phyloP scores from a whole-genome alignment of 2,888 invertebrate genomes.

The Halocaridina rubra region DNA sequence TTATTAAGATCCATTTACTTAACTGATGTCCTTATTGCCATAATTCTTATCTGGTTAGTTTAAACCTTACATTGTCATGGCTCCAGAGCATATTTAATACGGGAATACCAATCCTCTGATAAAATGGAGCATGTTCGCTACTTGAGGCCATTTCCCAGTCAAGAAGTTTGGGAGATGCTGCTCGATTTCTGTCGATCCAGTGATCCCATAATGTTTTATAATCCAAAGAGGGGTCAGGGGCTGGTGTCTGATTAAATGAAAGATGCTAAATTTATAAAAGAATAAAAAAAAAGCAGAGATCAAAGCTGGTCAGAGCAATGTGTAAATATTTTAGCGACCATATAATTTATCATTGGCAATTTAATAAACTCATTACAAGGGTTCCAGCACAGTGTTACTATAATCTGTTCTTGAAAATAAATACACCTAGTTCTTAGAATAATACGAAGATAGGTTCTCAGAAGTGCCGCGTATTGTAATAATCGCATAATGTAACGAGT shows the following conservation, averaged over 20 bases:
- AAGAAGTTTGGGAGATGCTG: conserved; percentile 32
- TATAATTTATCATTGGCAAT: too few relatives aligned
- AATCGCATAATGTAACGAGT: too few relatives aligned
- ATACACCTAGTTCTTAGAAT: too few relatives aligned
- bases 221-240: conserved; percentile 54
- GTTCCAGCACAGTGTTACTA: too few relatives aligned
- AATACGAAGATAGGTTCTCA: too few relatives aligned
- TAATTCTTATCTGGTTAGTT: too few relatives aligned
- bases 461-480: too few relatives aligned
- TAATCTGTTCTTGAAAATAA: too few relatives aligned
- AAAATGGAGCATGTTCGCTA: conserved; percentile 62
- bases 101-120: conserved; percentile 58
- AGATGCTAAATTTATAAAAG: neutral
- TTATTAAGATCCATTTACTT: too few relatives aligned
- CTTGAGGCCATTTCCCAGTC: conserved; percentile 54
- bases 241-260: conserved; percentile 32
- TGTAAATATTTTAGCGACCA: too few relatives aligned
- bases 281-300: neutral
- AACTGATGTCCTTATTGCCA: too few relatives aligned
- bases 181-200: conserved; percentile 48
- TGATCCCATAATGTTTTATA: conserved; percentile 55
- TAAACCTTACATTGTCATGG: conserved; percentile 40
- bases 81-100: conserved; percentile 56
- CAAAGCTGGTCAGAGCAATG: neutral
- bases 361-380: too few relatives aligned